Evolutionary conservation across 1,140 invertebrate genomes (phyloP).

Genomic region (Monochamus saltuarius): DNA sequence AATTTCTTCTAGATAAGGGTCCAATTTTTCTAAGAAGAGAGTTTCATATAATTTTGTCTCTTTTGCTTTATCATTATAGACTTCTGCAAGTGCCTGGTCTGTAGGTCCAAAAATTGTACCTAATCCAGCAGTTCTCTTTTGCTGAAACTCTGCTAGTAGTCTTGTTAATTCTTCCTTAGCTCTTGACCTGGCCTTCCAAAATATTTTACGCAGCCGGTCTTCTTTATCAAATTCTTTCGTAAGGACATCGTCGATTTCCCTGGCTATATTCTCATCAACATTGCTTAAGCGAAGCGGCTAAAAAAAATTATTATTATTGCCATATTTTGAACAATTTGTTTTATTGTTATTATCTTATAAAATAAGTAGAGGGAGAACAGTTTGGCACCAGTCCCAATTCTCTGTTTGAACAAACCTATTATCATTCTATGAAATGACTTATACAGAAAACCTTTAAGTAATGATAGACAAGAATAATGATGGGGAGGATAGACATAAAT

Average conservation of each 20-base stretch:
- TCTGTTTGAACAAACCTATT: too few species aligned
- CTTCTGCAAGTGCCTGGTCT: conserved; percentile 78
- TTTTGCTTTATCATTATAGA: conserved; percentile 77
- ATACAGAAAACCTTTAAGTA: too few species aligned
- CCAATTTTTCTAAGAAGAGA: conserved; percentile 71
- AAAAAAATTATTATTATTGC: conserved; percentile 38
- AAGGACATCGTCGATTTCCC: conserved; percentile 85
- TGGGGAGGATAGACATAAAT: too few species aligned
- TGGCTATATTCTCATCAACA: conserved; percentile 82
- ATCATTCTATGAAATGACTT: too few species aligned
- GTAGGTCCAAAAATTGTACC: conserved; percentile 86
- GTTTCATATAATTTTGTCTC: conserved; percentile 74
- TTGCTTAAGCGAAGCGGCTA: conserved; percentile 81
- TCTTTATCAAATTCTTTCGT: conserved; percentile 82
- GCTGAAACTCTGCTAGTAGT: conserved; percentile 86
- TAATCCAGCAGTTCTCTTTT: conserved; percentile 86
- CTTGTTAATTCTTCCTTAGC: conserved; percentile 85
- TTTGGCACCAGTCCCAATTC: too few species aligned
- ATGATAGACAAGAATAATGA: too few species aligned
- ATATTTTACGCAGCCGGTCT: conserved; percentile 83
- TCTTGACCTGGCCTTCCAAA: conserved; percentile 80
- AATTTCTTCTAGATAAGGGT: conserved; percentile 70
- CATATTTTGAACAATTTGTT: not conserved
- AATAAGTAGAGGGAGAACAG: too few species aligned
- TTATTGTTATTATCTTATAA: too few species aligned